Percentiles rank a stretch among this genome's conserved stretches.
These are phyloP conservation scores for Lithobates pipiens DNA, from an alignment of 2,797 vertebrate species.

Conservation along the genomic window DNA sequence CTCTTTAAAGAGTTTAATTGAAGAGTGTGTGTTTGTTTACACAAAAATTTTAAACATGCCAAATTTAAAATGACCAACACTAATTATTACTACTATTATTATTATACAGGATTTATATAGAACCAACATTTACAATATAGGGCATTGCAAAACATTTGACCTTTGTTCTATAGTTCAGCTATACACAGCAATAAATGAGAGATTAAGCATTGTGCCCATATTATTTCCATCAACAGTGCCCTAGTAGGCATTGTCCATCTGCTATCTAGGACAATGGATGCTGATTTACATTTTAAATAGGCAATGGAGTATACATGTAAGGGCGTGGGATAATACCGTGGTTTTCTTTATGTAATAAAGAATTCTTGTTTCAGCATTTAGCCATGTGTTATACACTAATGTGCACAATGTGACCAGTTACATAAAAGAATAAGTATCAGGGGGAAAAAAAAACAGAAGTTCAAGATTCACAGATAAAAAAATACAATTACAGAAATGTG, in stretches of 20 bases:
- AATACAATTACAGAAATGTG: too few species aligned
- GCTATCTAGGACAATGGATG: neutral
- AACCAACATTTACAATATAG: neutral
- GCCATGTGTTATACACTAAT: neutral
- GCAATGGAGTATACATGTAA: neutral
- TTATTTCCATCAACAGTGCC: neutral
- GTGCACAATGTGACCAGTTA: neutral
- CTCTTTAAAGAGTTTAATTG: too few species aligned
- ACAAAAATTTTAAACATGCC: too few species aligned
- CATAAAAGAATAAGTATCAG: too few species aligned
- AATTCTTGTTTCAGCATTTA: neutral
- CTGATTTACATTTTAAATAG: neutral
- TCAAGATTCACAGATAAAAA: too few species aligned
- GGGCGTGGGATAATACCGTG: neutral
- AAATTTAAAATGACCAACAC: too few species aligned
- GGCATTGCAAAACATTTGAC: neutral
- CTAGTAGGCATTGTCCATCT: neutral
- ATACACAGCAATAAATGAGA: neutral
- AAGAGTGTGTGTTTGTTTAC: too few species aligned
- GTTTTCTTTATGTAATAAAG: neutral
- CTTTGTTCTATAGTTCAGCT: neutral
- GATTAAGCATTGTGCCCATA: neutral
- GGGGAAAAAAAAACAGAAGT: too few species aligned
- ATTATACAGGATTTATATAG: too few species aligned
- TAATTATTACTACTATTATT: too few species aligned